Conservation (phyloP, 1,140 invertebrate species). For the Teleopsis dalmanni region DNA sequence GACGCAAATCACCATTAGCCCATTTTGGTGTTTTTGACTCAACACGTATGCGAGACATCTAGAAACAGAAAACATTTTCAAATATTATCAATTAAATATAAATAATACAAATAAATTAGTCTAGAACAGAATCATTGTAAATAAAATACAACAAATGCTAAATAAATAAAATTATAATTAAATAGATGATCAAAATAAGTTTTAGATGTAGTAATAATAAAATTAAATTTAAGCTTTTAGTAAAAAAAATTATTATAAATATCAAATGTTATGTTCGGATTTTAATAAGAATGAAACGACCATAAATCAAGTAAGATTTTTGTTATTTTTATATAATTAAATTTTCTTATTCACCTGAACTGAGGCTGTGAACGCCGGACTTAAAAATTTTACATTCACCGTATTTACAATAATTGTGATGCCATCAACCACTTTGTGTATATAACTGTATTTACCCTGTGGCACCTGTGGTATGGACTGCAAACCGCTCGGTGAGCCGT, state of each 20-base stretch:
- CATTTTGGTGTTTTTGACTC: constrained; percentile 90
- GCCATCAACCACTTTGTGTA: constrained; percentile 94
- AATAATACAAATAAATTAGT: too few relatives aligned
- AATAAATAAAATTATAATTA: too few relatives aligned
- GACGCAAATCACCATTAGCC: constrained; percentile 71
- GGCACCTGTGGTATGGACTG: constrained; percentile 35
- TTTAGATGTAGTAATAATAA: neutral
- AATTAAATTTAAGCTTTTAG: neutral
- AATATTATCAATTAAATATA: too few relatives aligned
- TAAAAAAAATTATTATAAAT: too few relatives aligned
- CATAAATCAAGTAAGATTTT: too few relatives aligned
- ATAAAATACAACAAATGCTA: too few relatives aligned
- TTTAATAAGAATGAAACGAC: too few relatives aligned
- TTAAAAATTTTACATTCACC: constrained; percentile 87
- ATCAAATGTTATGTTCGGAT: too few relatives aligned
- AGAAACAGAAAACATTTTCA: too few relatives aligned
- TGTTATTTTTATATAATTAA: too few relatives aligned
- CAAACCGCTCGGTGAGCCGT: constrained; percentile 17
- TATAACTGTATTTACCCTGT: constrained; percentile 74
- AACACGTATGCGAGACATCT: constrained; percentile 86
- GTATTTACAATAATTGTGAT: constrained; percentile 93
- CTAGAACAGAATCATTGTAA: too few relatives aligned
- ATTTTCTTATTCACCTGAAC: constrained; percentile 68
- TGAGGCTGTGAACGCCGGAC: constrained; percentile 87
- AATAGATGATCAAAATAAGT: too few relatives aligned